These are phyloP conservation scores for Teleogryllus occipitalis DNA, from an alignment of 1,140 invertebrate species.

Conservation along the genomic window DNA sequence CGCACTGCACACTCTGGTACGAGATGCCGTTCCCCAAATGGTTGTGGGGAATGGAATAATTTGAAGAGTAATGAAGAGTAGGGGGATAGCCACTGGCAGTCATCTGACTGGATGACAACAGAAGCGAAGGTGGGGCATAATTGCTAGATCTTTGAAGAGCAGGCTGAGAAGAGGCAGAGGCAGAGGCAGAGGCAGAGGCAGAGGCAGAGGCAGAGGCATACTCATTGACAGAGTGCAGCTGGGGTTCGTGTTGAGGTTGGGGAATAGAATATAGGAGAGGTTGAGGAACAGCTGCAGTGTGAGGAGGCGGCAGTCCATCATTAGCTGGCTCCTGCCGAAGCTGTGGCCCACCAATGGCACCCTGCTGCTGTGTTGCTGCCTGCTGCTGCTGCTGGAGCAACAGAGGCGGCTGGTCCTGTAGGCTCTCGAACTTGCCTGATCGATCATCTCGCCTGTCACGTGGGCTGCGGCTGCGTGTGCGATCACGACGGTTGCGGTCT, in stretches of 20 bases:
- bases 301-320: not conserved
- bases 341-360: not conserved
- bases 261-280: not conserved
- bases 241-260: not conserved
- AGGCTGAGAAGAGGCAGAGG: not conserved
- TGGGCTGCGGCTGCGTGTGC: slow-evolving; percentile 14
- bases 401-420: not conserved
- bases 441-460: slow-evolving; percentile 17
- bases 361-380: not conserved
- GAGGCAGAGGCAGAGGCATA: not conserved
- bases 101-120: not conserved
- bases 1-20: not conserved
- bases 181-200: not conserved
- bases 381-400: not conserved
- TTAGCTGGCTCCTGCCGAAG: not conserved
- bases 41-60: not conserved
- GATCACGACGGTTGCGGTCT: slow-evolving; percentile 8
- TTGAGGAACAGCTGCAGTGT: not conserved
- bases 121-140: not conserved
- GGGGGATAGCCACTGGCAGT: not conserved
- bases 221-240: no score
- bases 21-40: not conserved
- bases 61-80: not conserved
- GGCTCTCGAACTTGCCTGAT: slow-evolving; percentile 14
- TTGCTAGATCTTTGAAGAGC: not conserved